Evolutionary conservation across 2,113 vertebrate species (phyloP).

Genomic region (Taurulus bubalis): DNA sequence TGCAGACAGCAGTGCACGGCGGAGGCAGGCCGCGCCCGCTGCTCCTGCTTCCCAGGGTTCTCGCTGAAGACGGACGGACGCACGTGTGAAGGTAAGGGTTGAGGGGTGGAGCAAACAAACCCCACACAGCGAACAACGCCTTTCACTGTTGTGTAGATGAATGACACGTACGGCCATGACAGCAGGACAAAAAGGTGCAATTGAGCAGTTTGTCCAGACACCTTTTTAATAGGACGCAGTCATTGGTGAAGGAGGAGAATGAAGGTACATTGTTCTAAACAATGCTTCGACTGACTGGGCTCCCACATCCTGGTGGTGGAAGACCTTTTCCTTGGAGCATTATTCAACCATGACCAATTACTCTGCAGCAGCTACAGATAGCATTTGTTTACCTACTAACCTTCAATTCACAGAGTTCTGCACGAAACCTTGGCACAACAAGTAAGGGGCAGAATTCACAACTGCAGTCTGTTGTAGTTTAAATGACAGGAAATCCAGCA

Average conservation of each 20-base stretch:
- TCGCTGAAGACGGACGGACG: slow-evolving; percentile 85
- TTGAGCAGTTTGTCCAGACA: slow-evolving; percentile 30
- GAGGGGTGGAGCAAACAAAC: slow-evolving; percentile 29
- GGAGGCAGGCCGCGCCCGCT: slow-evolving; percentile 74
- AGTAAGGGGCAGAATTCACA: background rate
- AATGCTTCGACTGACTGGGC: slow-evolving; percentile 38
- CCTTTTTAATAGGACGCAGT: slow-evolving; percentile 64
- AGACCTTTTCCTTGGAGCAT: slow-evolving; percentile 18
- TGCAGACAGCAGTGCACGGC: slow-evolving; percentile 88
- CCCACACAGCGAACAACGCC: slow-evolving; percentile 7
- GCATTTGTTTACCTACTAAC: slow-evolving; percentile 7
- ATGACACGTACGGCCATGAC: slow-evolving; percentile 3
- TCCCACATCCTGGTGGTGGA: slow-evolving; percentile 29
- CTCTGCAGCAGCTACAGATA: slow-evolving; percentile 26
- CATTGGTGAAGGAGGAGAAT: slow-evolving; percentile 45
- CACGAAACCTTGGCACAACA: background rate
- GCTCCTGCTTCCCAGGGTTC: slow-evolving; percentile 91
- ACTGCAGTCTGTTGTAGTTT: background rate
- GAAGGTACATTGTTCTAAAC: slow-evolving; percentile 49
- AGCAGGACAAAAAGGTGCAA: slow-evolving; percentile 5
- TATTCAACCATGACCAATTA: slow-evolving; percentile 66
- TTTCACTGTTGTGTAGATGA: slow-evolving; percentile 1
- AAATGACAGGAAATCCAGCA: background rate
- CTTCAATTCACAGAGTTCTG: background rate
- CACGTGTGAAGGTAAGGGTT: slow-evolving; percentile 89